A percentile compares a stretch with the other conserved stretches of the same genome.
Evolutionary conservation across 2,113 vertebrate species (phyloP).

Genomic region (Conger conger): DNA sequence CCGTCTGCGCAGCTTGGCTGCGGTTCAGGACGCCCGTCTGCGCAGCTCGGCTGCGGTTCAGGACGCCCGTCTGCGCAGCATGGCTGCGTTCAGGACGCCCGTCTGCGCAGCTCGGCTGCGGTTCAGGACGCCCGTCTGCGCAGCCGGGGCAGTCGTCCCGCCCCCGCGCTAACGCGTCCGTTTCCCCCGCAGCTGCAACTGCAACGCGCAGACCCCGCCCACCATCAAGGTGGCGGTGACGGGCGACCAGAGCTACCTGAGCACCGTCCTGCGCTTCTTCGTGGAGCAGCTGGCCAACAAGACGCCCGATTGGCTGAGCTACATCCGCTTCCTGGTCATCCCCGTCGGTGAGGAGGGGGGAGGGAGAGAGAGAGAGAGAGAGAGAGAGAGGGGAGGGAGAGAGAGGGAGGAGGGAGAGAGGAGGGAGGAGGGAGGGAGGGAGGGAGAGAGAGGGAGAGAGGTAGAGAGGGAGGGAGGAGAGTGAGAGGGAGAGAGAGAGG

Average conservation of each 20-base stretch:
- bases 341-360: slow-evolving; percentile 59
- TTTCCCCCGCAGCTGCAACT: slow-evolving; percentile 65
- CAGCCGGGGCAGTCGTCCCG: too few species aligned
- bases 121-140: slow-evolving; percentile 5
- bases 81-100: too few species aligned
- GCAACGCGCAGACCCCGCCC: slow-evolving; percentile 71
- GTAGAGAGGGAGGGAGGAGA: neutral
- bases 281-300: slow-evolving; percentile 76
- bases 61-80: too few species aligned
- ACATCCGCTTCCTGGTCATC: slow-evolving; percentile 73
- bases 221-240: slow-evolving; percentile 72
- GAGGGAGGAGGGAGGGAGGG: too few species aligned
- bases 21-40: too few species aligned
- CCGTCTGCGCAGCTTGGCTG: too few species aligned
- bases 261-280: slow-evolving; percentile 73
- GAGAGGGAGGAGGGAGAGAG: too few species aligned
- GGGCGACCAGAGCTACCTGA: slow-evolving; percentile 73
- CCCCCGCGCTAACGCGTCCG: neutral
- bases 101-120: neutral
- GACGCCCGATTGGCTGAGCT: slow-evolving; percentile 73
- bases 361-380: neutral
- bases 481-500: neutral
- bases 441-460: too few species aligned
- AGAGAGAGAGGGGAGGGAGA: neutral
- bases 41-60: too few species aligned